These are phyloP conservation scores for Synanthedon formicaeformis DNA, from an alignment of 2,888 invertebrate species.

Conservation along the genomic window DNA sequence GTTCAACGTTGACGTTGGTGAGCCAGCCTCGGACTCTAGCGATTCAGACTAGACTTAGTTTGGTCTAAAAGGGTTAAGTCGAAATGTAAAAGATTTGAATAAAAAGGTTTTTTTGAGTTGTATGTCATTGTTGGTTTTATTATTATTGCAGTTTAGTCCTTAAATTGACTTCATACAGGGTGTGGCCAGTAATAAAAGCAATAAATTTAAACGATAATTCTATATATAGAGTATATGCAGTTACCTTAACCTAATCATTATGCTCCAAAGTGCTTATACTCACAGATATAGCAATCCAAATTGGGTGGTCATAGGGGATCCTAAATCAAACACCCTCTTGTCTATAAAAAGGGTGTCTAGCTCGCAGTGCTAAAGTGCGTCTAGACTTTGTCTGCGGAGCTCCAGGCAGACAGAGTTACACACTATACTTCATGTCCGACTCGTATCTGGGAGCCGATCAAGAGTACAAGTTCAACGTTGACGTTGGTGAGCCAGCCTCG, in stretches of 20 bases:
- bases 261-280: too few relatives aligned
- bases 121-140: not conserved
- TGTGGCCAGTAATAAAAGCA: too few relatives aligned
- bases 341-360: conserved; percentile 98
- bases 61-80: not conserved
- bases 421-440: conserved; percentile 99
- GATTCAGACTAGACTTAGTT: conserved; percentile 21
- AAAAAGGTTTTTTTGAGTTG: not conserved
- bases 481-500: conserved; percentile 73
- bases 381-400: conserved; percentile 95
- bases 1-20: conserved; percentile 86
- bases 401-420: conserved; percentile 90
- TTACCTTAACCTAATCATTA: too few relatives aligned
- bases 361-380: conserved; percentile 87
- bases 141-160: too few relatives aligned
- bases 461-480: conserved; percentile 93
- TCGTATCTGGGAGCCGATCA: conserved; percentile 99
- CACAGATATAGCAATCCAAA: too few relatives aligned
- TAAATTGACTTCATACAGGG: too few relatives aligned
- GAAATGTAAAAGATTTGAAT: not conserved
- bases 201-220: too few relatives aligned
- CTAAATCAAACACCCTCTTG: conserved; percentile 91
- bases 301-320: conserved; percentile 99
- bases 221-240: too few relatives aligned
- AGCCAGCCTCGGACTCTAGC: conserved; percentile 32